Evolutionary conservation across 2,797 vertebrate species (phyloP).

Genomic region (Pangasius sanitwongsei): DNA sequence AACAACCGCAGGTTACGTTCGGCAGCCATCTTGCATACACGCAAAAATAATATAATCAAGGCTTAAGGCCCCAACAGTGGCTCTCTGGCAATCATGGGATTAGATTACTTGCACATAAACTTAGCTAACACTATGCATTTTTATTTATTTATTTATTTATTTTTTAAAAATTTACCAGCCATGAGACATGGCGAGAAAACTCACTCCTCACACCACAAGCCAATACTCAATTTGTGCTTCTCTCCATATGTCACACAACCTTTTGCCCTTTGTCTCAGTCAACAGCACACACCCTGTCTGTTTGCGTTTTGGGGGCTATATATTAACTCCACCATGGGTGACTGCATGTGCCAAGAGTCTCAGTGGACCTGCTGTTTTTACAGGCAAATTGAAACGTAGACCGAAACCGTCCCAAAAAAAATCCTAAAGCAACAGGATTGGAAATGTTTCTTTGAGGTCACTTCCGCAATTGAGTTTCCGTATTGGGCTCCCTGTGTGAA

Average conservation of each 20-base stretch:
- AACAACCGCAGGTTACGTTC: background rate
- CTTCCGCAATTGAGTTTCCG: background rate
- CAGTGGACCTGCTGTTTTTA: background rate
- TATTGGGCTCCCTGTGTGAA: background rate
- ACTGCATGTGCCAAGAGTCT: background rate
- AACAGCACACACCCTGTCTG: background rate
- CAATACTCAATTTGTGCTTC: background rate
- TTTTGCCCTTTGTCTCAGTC: background rate
- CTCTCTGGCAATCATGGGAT: background rate
- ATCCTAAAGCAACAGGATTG: conserved; percentile 2
- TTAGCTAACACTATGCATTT: background rate
- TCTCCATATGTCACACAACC: background rate
- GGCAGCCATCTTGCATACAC: background rate
- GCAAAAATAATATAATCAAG: background rate
- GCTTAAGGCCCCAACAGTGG: background rate
- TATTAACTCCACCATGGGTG: background rate
- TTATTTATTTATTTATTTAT: background rate
- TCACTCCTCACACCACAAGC: background rate
- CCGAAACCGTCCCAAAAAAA: background rate
- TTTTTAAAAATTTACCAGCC: background rate
- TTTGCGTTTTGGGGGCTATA: conserved; percentile 1
- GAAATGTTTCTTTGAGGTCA: background rate
- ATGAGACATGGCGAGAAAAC: background rate
- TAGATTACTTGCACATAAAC: background rate
- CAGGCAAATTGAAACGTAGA: background rate